Conservation (phyloP, 2,797 vertebrate species). For the Gallirallus australis region DNA sequence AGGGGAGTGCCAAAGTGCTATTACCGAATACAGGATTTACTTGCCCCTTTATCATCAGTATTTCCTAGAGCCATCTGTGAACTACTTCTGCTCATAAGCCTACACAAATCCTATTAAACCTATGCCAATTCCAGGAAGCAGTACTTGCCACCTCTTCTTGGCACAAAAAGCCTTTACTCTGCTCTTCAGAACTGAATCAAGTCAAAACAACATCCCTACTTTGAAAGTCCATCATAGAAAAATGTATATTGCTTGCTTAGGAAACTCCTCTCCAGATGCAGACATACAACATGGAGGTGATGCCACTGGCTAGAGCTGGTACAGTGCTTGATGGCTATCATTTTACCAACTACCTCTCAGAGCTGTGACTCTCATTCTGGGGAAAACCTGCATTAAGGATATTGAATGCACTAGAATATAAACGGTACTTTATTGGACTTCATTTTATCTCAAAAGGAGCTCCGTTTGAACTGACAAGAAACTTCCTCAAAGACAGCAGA, state of each 20-base stretch:
- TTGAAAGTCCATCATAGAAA: background rate
- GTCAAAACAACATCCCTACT: background rate
- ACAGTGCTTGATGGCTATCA: background rate
- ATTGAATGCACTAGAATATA: background rate
- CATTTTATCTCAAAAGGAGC: background rate
- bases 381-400: background rate
- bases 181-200: background rate
- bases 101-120: background rate
- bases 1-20: rapidly evolving
- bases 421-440: background rate
- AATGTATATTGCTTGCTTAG: background rate
- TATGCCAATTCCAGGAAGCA: background rate
- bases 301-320: background rate
- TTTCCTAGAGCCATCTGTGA: background rate
- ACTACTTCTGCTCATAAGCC: background rate
- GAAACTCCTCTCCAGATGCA: background rate
- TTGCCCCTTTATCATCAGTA: background rate
- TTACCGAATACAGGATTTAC: background rate
- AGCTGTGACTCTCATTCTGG: background rate
- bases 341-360: background rate
- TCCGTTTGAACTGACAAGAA: background rate
- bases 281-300: background rate
- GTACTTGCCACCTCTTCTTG: background rate
- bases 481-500: background rate
- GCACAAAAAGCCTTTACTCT: background rate